These are phyloP conservation scores for Manacus vitellinus DNA, from an alignment of 2,113 vertebrate genomes.

Conservation along the genomic window DNA sequence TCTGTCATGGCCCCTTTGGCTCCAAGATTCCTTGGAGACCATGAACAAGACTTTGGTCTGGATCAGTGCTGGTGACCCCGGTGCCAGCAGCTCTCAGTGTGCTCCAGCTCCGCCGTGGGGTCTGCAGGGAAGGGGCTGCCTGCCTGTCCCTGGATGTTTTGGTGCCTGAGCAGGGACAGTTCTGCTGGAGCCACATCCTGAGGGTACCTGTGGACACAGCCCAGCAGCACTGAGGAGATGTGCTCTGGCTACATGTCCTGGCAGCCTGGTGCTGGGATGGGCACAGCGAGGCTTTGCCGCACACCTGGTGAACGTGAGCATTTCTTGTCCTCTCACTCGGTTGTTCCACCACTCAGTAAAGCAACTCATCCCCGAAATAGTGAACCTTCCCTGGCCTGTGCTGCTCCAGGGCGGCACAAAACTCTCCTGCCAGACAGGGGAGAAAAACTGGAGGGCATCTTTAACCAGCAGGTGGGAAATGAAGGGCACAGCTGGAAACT, in stretches of 20 bases:
- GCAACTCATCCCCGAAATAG: accelerated
- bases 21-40: background rate
- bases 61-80: accelerated
- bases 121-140: background rate
- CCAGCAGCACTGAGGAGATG: accelerated
- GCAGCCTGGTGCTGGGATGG: background rate
- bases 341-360: background rate
- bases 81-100: accelerated
- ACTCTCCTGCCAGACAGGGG: background rate
- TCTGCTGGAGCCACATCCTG: background rate
- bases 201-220: background rate
- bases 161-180: background rate
- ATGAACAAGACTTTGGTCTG: accelerated
- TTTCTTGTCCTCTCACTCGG: accelerated
- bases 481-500: background rate
- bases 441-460: accelerated
- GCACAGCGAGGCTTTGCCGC: accelerated
- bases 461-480: background rate
- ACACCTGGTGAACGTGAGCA: accelerated
- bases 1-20: background rate
- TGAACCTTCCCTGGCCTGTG: background rate
- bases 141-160: background rate
- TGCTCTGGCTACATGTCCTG: background rate
- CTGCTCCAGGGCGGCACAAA: accelerated
- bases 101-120: accelerated